A percentile compares a stretch with the other conserved stretches of the same genome.
Conservation (phyloP, 2,797 vertebrate species). For the Mastacembelus armatus region DNA sequence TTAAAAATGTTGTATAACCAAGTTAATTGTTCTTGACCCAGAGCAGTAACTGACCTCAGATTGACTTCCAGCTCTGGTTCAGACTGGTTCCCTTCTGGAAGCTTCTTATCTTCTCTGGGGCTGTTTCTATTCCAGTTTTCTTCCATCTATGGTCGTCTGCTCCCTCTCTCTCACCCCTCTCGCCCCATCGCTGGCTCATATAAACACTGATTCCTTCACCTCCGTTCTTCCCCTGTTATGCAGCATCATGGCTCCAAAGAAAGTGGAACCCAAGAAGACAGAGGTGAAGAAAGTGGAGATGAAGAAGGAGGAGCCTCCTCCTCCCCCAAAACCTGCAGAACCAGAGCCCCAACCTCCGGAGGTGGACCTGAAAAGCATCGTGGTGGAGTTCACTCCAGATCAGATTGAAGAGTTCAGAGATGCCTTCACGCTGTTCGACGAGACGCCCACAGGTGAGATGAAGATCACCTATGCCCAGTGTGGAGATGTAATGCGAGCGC, state of each 20-base stretch:
- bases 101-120: constrained; percentile 24
- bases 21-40: no score
- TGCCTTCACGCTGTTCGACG: constrained; percentile 94
- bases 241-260: constrained; percentile 83
- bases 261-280: constrained; percentile 83
- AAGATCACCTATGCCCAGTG: constrained; percentile 93
- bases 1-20: no score
- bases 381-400: constrained; percentile 83
- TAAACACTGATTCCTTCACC: constrained; percentile 19
- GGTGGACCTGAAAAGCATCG: constrained; percentile 89
- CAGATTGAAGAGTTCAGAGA: constrained; percentile 91
- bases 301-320: constrained; percentile 73
- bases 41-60: background rate
- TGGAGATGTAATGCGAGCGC: constrained; percentile 91
- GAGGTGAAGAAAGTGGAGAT: constrained; percentile 79
- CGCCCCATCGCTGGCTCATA: background rate
- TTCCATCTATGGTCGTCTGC: constrained; percentile 65
- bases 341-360: constrained; percentile 78
- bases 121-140: constrained; percentile 68
- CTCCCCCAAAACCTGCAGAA: constrained; percentile 74
- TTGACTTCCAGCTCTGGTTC: background rate
- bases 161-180: background rate
- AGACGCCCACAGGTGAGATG: constrained; percentile 89
- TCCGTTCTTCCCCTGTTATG: background rate
- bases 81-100: constrained; percentile 7